These are phyloP conservation scores for Cetonia aurata DNA, from an alignment of 2,888 invertebrate species.

Conservation along the genomic window DNA sequence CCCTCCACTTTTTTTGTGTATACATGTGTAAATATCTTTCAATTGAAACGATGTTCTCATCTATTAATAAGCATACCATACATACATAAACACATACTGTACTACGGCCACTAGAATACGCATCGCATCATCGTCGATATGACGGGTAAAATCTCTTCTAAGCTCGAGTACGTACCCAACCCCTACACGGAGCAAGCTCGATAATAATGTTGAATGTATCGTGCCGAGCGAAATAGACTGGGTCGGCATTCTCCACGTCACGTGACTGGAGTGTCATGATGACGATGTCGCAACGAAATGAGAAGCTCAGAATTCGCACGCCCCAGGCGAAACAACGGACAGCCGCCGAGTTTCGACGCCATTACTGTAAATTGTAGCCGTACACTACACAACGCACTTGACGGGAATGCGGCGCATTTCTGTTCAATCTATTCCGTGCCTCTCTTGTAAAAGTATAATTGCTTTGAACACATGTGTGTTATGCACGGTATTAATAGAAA, in stretches of 20 bases:
- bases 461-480: not conserved
- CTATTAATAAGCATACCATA: not conserved
- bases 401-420: constrained; percentile 7
- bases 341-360: not conserved
- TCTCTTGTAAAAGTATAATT: not conserved
- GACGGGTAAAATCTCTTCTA: constrained; percentile 13
- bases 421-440: not conserved
- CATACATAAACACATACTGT: not conserved
- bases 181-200: constrained; percentile 1
- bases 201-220: constrained; percentile 28
- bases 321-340: constrained; percentile 21
- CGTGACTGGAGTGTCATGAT: constrained; percentile 28
- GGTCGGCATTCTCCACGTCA: constrained; percentile 10
- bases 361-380: constrained; percentile 20
- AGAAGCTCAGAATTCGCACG: constrained; percentile 17
- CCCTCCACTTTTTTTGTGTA: no score
- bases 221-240: constrained; percentile 11
- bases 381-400: constrained; percentile 13
- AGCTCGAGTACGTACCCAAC: constrained; percentile 1
- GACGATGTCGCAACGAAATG: constrained; percentile 26
- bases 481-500: no score
- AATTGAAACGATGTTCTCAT: no score
- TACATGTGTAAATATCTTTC: no score
- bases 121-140: constrained; percentile 9
- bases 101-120: constrained; percentile 11